phyloP scores from a whole-genome alignment of 2,888 invertebrate species.

The Galeopsomyia nigrocyanea region DNA sequence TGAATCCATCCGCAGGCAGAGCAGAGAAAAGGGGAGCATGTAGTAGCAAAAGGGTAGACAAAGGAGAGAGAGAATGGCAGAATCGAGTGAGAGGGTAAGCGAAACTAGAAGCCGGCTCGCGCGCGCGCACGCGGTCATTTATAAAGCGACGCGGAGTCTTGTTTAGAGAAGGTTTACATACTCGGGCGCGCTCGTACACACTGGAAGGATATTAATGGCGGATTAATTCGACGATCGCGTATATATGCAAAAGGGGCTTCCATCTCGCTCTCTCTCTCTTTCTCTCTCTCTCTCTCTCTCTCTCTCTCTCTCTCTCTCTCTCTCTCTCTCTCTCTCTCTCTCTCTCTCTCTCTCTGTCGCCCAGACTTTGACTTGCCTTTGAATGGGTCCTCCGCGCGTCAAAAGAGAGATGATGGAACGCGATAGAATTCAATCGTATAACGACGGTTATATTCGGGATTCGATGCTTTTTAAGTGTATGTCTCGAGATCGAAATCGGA shows the following conservation, averaged over 20 bases:
- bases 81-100: slow-evolving; percentile 28
- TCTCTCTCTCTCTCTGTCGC: too few species aligned
- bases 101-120: slow-evolving; percentile 11
- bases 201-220: slow-evolving; percentile 64
- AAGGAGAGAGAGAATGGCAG: slow-evolving; percentile 19
- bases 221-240: slow-evolving; percentile 66
- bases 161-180: slow-evolving; percentile 67
- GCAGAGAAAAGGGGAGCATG: not conserved
- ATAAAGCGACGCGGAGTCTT: slow-evolving; percentile 59
- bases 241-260: slow-evolving; percentile 38
- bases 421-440: slow-evolving; percentile 36
- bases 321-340: too few species aligned
- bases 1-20: not conserved
- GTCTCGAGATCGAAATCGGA: not conserved
- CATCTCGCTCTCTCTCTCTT: too few species aligned
- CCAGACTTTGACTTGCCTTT: slow-evolving; percentile 28
- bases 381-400: slow-evolving; percentile 15
- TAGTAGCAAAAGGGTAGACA: slow-evolving; percentile 1
- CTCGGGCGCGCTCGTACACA: slow-evolving; percentile 54
- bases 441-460: slow-evolving; percentile 21
- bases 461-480: slow-evolving; percentile 19
- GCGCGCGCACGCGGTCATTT: slow-evolving; percentile 38
- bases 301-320: too few species aligned
- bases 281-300: too few species aligned
- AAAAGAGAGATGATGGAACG: slow-evolving; percentile 27